phyloP scores from a whole-genome alignment of 2,797 vertebrate species.

The Amblyraja radiata region DNA sequence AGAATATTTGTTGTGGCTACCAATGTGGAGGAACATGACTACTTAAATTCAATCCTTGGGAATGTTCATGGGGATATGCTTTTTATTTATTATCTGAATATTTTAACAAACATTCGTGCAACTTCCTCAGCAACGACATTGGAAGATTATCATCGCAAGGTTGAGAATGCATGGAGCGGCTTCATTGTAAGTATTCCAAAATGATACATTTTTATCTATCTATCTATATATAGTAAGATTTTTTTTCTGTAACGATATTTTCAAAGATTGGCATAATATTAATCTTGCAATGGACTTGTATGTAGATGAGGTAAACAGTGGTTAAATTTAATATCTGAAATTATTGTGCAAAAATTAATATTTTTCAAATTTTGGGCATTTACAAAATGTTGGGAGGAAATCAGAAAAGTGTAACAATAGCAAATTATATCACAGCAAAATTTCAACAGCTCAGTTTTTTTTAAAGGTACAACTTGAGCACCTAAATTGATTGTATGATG shows the following conservation, averaged over 20 bases:
- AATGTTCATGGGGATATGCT: background rate
- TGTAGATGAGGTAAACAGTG: background rate
- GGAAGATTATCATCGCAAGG: background rate
- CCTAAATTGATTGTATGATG: background rate
- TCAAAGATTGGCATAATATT: background rate
- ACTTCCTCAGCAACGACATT: background rate
- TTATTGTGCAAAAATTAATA: background rate
- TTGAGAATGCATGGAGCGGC: background rate
- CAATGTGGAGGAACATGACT: background rate
- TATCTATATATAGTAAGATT: background rate
- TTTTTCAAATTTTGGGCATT: background rate
- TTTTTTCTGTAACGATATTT: background rate
- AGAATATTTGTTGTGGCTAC: background rate
- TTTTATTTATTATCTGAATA: background rate
- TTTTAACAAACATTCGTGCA: background rate
- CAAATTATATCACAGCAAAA: background rate
- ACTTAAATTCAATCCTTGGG: background rate
- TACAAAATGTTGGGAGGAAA: background rate
- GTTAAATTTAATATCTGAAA: background rate
- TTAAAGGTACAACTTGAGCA: background rate
- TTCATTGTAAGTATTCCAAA: slow-evolving; percentile 12
- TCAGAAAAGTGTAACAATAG: background rate
- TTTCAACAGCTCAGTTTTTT: background rate
- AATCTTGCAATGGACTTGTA: background rate
- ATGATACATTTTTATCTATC: background rate